phyloP scores from a whole-genome alignment of 2,797 vertebrate genomes.

The Danio albolineatus region DNA sequence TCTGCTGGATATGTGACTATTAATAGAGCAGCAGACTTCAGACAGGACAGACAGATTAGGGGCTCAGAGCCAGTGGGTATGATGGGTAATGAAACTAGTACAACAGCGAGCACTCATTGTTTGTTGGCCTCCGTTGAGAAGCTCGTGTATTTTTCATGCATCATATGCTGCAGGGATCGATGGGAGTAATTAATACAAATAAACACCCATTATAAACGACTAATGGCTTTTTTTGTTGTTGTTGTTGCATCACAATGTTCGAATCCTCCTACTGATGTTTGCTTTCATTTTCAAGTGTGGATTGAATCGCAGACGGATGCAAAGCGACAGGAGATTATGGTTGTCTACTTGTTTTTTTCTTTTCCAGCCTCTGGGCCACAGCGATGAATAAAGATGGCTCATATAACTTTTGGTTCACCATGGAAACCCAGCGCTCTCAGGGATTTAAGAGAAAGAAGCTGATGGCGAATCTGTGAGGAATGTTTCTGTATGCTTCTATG shows the following conservation, averaged over 20 bases:
- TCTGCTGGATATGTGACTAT: constrained; percentile 52
- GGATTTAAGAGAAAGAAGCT: constrained; percentile 60
- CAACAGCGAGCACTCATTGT: constrained; percentile 51
- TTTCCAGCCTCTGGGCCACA: constrained; percentile 29
- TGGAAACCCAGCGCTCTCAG: constrained; percentile 57
- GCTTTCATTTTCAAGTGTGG: background rate
- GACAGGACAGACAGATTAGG: constrained; percentile 58
- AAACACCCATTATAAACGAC: background rate
- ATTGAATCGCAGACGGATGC: background rate
- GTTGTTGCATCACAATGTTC: constrained; percentile 5
- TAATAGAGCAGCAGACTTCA: constrained; percentile 55
- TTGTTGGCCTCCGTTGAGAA: constrained; percentile 52
- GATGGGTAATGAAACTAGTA: constrained; percentile 48
- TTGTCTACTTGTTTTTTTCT: constrained; percentile 20
- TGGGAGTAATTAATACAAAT: constrained; percentile 21
- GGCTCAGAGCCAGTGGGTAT: constrained; percentile 48
- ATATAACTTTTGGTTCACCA: constrained; percentile 58
- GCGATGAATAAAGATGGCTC: constrained; percentile 65
- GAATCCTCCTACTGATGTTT: background rate
- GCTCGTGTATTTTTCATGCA: constrained; percentile 46
- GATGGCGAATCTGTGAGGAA: constrained; percentile 59
- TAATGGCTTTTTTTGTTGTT: constrained; percentile 7
- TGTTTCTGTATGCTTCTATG: constrained; percentile 56
- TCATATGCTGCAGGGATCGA: constrained; percentile 46
- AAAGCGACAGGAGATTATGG: constrained; percentile 21